These are phyloP conservation scores for Erebia epiphron DNA, from an alignment of 2,888 invertebrate genomes.

Conservation along the genomic window DNA sequence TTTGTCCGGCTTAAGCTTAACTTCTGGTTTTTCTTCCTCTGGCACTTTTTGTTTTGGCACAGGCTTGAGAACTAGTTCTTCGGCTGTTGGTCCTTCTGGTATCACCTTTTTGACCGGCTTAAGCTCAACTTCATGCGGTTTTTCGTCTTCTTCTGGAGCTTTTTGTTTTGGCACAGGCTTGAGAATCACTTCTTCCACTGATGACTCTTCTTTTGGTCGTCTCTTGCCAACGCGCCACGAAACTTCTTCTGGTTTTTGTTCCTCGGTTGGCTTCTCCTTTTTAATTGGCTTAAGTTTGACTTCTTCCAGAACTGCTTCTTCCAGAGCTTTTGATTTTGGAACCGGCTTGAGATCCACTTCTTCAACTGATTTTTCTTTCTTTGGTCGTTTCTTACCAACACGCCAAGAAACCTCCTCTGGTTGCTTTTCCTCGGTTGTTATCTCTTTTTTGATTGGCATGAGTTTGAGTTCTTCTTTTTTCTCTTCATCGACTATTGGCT, in stretches of 20 bases:
- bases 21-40: no score
- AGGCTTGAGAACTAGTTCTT: no score
- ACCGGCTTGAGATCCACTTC: slow-evolving; percentile 53
- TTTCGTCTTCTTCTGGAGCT: slow-evolving; percentile 56
- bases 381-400: slow-evolving; percentile 48
- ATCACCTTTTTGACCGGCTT: not conserved
- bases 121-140: no score
- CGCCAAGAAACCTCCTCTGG: slow-evolving; percentile 58
- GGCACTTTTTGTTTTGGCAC: no score
- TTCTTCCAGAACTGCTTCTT: slow-evolving; percentile 57
- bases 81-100: no score
- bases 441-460: slow-evolving; percentile 46
- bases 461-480: slow-evolving; percentile 60
- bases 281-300: slow-evolving; percentile 43
- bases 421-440: slow-evolving; percentile 56
- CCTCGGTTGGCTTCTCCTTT: slow-evolving; percentile 32
- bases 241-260: slow-evolving; percentile 48
- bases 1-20: no score
- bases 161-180: slow-evolving; percentile 65
- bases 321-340: slow-evolving; percentile 12
- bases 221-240: not conserved
- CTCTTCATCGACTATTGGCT: no score
- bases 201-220: slow-evolving; percentile 37
- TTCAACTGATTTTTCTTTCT: slow-evolving; percentile 49
- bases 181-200: slow-evolving; percentile 59